phyloP scores from a whole-genome alignment of 2,797 vertebrate species.

The Thamnophis elegans region DNA sequence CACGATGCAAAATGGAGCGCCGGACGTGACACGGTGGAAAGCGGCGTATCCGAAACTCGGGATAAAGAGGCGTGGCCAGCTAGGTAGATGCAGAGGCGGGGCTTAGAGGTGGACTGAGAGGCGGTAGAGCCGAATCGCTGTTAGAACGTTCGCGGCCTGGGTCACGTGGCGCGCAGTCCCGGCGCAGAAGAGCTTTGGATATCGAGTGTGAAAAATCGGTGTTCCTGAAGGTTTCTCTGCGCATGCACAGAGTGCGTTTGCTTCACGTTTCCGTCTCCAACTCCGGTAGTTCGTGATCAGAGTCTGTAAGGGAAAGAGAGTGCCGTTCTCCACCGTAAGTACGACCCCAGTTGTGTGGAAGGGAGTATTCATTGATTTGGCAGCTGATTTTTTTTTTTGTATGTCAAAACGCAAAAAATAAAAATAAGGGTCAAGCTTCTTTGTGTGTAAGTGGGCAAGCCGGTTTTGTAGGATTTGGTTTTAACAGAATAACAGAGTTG shows the following conservation, averaged over 20 bases:
- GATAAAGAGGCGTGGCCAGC: neutral
- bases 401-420: neutral
- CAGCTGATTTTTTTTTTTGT: neutral
- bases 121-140: neutral
- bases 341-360: neutral
- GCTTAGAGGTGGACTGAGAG: neutral
- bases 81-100: slow-evolving; percentile 3
- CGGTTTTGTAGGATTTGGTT: neutral
- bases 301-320: neutral
- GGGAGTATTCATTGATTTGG: neutral
- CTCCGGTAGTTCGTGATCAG: too few species aligned
- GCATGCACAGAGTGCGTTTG: neutral
- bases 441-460: neutral
- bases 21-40: slow-evolving; percentile 6
- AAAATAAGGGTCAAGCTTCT: neutral
- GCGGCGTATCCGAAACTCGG: neutral
- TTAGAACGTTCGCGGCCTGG: neutral
- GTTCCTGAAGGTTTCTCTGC: neutral
- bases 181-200: neutral
- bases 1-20: neutral
- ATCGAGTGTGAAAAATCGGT: too few species aligned
- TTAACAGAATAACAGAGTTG: neutral
- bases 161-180: neutral
- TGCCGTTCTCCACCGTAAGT: neutral
- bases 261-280: neutral